Evolutionary conservation across 2,113 vertebrate genomes (phyloP), one percentile per base, ranked within the genome.

Genomic region (Pteropus alecto): DNA sequence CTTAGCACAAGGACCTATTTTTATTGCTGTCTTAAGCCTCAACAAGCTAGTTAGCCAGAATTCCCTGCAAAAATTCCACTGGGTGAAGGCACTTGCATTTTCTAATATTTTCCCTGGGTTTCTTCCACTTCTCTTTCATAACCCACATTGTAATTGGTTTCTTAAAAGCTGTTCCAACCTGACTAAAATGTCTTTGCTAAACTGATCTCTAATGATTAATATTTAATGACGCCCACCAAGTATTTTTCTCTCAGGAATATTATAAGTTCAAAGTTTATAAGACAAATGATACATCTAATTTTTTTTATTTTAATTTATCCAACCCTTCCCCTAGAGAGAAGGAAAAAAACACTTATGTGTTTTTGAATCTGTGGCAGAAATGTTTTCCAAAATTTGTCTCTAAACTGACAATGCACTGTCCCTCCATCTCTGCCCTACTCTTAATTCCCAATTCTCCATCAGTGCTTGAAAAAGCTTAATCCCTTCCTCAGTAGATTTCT

Each of bases 71-170:
- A 97, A 95, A 77, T 90, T 96, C 93, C 93, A 94, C 19, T 89
- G 97, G 93, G 94, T 93, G 89, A 96, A 95, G 87, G 81, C 87
- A 97, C 94, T 92, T 96, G 93, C 67, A 88, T 96, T 95, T 97
- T 91, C 96, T 96, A 97, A 94, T 97, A 96, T 97, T 98, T 97
- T 98, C 92, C 90, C 95, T 97, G 97, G 96, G 95, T 82, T 97
- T 93, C 92, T 84, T 95, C 97, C 89, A 97, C 84, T 92, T 97
- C 87, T 95, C 70, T 97, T 97, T 98, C 93, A 96, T 97, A 97
- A 97, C 93, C 87, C 87, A 94, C 90, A 92, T 93, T 97, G 92
- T 96, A 97, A 97, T 22, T 97, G 95, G 78, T 77, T 97, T 96
- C 95, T 97, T 93, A 97, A 98, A 96, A 96, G 94, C 71, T 68